Conservation (phyloP, 1,140 invertebrate species). For the Lethrus apterus region DNA sequence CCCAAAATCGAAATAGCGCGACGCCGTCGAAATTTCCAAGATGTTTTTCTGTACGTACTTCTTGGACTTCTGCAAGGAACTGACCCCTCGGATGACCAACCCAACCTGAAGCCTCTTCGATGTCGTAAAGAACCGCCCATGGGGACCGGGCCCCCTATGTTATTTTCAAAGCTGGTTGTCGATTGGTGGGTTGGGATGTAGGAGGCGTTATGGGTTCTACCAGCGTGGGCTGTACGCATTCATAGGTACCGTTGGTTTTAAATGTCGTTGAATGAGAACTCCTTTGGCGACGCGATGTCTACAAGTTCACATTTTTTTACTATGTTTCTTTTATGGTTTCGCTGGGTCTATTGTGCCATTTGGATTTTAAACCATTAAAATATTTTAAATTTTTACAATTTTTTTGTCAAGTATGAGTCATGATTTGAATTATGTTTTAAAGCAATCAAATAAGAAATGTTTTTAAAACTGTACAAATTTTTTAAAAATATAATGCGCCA, state of each 20-base stretch:
- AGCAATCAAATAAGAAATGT: too few species aligned
- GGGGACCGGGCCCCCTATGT: conserved; percentile 8
- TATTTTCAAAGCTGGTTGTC: conserved; percentile 8
- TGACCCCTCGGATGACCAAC: conserved; percentile 9
- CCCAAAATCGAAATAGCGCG: neutral
- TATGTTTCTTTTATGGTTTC: neutral
- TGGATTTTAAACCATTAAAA: too few species aligned
- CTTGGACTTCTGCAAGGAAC: conserved; percentile 10
- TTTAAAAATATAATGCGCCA: too few species aligned
- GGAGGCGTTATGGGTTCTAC: conserved; percentile 3
- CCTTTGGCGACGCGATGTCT: conserved; percentile 9
- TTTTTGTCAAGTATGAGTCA: too few species aligned
- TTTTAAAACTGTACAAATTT: too few species aligned
- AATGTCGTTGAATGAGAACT: conserved; percentile 9
- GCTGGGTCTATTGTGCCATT: neutral
- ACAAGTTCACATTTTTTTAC: neutral
- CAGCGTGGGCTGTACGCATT: conserved; percentile 4
- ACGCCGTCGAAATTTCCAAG: neutral
- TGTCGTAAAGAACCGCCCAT: conserved; percentile 6
- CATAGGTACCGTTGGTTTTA: conserved; percentile 9
- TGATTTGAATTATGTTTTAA: too few species aligned
- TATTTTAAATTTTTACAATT: too few species aligned
- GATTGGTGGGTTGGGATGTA: conserved; percentile 7
- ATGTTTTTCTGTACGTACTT: conserved; percentile 7
- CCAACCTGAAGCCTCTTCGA: neutral